These are phyloP conservation scores for Pipistrellus nathusii DNA, from an alignment of 2,797 vertebrate species.

Conservation along the genomic window DNA sequence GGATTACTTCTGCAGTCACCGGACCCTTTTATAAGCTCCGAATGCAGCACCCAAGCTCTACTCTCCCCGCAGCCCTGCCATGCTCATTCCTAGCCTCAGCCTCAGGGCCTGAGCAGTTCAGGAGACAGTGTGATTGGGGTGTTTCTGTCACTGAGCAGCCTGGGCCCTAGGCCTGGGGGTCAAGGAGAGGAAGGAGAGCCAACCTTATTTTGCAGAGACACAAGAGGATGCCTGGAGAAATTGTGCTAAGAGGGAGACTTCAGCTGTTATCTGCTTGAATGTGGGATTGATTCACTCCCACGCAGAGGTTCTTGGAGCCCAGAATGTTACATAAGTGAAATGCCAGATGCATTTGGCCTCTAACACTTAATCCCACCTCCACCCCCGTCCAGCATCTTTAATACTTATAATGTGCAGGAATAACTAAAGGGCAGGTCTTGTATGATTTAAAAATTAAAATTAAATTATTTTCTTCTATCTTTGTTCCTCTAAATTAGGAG, in stretches of 20 bases:
- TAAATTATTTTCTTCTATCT: neutral
- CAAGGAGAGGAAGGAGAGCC: neutral
- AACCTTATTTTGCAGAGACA: neutral
- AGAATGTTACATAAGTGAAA: constrained; percentile 44
- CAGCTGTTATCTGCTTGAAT: constrained; percentile 10
- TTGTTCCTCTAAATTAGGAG: neutral
- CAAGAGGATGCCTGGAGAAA: neutral
- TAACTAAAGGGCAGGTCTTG: constrained; percentile 21
- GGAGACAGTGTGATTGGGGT: neutral
- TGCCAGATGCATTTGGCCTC: neutral
- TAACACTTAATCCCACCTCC: constrained; percentile 1
- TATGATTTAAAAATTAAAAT: neutral
- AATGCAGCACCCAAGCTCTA: neutral
- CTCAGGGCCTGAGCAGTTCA: neutral
- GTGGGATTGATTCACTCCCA: constrained; percentile 16
- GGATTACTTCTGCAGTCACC: neutral
- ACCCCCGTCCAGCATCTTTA: neutral
- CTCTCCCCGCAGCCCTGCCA: too few relatives aligned
- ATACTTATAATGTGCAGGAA: neutral
- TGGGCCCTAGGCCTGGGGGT: neutral
- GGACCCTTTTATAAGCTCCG: neutral
- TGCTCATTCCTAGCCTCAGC: neutral
- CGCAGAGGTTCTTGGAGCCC: constrained; percentile 36
- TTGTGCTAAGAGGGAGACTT: neutral
- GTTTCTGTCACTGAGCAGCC: neutral